Percentiles rank a stretch among this genome's conserved stretches.
phyloP scores from a whole-genome alignment of 2,888 invertebrate genomes.

The Entomobrya multifasciata region DNA sequence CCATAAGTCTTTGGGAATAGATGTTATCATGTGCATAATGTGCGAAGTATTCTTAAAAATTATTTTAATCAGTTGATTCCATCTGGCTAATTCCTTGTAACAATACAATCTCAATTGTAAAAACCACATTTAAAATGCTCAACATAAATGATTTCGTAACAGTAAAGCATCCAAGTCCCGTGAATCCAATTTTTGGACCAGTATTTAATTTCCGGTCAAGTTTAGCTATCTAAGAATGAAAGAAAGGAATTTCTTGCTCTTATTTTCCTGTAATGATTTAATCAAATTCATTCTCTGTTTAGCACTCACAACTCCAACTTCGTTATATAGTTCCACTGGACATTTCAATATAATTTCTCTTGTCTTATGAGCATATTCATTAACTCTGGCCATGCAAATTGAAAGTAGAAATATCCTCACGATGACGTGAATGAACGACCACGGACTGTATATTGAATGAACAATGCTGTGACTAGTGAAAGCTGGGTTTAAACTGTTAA shows the following conservation, averaged over 20 bases:
- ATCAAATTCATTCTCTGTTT: slow-evolving; percentile 20
- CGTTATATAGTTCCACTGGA: slow-evolving; percentile 61
- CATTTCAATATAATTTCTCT: slow-evolving; percentile 70
- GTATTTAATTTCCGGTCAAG: slow-evolving; percentile 44
- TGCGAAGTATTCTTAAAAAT: too few relatives aligned
- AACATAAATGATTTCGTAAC: slow-evolving; percentile 16
- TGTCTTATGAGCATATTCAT: slow-evolving; percentile 72
- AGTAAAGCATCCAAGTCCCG: slow-evolving; percentile 14
- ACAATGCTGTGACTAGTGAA: slow-evolving; percentile 27
- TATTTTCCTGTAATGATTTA: neutral
- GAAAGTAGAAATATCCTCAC: slow-evolving; percentile 65
- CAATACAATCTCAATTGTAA: slow-evolving; percentile 28
- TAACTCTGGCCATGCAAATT: slow-evolving; percentile 72
- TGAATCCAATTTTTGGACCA: slow-evolving; percentile 48
- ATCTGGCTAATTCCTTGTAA: slow-evolving; percentile 27
- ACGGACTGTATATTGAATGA: slow-evolving; percentile 74
- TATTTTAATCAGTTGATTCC: too few relatives aligned
- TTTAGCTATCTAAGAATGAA: slow-evolving; percentile 50
- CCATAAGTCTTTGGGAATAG: too few relatives aligned
- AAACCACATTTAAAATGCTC: neutral
- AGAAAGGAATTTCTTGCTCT: neutral
- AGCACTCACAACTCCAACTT: slow-evolving; percentile 40
- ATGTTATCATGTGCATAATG: too few relatives aligned
- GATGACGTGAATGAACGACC: slow-evolving; percentile 77
- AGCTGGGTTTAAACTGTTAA: slow-evolving; percentile 27